Percentiles rank a stretch among this genome's conserved stretches.
phyloP scores from a whole-genome alignment of 1,140 invertebrate species.

The Phortica variegata region DNA sequence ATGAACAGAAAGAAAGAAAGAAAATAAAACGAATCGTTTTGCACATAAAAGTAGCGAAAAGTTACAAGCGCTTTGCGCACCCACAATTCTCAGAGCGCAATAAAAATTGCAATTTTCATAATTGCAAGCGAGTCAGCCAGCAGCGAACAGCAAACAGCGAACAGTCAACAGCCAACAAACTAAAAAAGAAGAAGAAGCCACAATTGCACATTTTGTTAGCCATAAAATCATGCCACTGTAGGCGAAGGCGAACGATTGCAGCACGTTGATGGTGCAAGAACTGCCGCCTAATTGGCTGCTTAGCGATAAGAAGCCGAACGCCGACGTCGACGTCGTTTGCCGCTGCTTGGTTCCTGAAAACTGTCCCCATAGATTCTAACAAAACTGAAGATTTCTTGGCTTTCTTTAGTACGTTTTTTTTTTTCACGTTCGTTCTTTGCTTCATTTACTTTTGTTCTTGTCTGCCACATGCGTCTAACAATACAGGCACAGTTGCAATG shows the following conservation, averaged over 20 bases:
- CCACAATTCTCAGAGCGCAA: conserved; percentile 18
- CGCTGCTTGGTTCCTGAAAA: conserved; percentile 18
- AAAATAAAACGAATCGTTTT: too few species aligned
- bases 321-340: neutral
- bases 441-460: too few species aligned
- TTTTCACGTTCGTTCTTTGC: too few species aligned
- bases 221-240: too few species aligned
- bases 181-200: too few species aligned
- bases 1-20: too few species aligned
- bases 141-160: too few species aligned
- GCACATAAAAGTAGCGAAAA: too few species aligned
- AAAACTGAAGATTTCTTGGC: neutral
- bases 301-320: conserved; percentile 26
- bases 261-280: conserved; percentile 47
- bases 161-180: too few species aligned
- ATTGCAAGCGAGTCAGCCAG: conserved; percentile 33
- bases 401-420: too few species aligned
- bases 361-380: conserved; percentile 2
- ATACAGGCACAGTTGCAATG: conserved; percentile 6
- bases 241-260: too few species aligned
- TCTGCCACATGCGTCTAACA: neutral
- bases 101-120: conserved; percentile 55
- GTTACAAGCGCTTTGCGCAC: conserved; percentile 16
- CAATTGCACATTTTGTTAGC: too few species aligned
- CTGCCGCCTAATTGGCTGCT: conserved; percentile 51